phyloP scores from a whole-genome alignment of 2,797 vertebrate species.

The Siniperca obscura region DNA sequence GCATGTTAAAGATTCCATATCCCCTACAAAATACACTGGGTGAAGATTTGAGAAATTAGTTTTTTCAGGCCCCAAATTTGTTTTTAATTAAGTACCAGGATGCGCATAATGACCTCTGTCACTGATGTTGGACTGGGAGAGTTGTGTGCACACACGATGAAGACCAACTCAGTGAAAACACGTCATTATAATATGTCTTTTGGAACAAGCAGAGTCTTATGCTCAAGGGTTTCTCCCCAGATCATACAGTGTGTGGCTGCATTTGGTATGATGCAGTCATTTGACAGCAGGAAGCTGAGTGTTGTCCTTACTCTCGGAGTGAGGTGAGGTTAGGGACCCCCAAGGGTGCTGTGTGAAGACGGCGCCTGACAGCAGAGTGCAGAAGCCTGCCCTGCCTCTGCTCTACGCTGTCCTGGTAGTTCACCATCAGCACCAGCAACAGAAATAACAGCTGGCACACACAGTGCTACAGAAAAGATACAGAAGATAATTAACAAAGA shows the following conservation, averaged over 20 bases:
- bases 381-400: constrained; percentile 79
- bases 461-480: constrained; percentile 75
- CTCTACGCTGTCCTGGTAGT: constrained; percentile 83
- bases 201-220: neutral
- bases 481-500: neutral
- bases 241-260: constrained; percentile 9
- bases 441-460: constrained; percentile 84
- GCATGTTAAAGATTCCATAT: too few species aligned
- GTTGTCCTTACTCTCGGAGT: constrained; percentile 73
- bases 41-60: too few species aligned
- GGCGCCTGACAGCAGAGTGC: constrained; percentile 69
- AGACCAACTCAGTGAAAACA: neutral
- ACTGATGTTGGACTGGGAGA: neutral
- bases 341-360: constrained; percentile 60
- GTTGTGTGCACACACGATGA: neutral
- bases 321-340: constrained; percentile 72
- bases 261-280: neutral
- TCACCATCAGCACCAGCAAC: constrained; percentile 85
- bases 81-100: too few species aligned
- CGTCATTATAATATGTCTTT: neutral
- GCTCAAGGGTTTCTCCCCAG: neutral
- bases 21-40: too few species aligned
- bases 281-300: neutral
- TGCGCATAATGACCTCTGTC: too few species aligned
- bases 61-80: too few species aligned